Conservation (phyloP, 2,113 vertebrate species). For the Prunella fulvescens region DNA sequence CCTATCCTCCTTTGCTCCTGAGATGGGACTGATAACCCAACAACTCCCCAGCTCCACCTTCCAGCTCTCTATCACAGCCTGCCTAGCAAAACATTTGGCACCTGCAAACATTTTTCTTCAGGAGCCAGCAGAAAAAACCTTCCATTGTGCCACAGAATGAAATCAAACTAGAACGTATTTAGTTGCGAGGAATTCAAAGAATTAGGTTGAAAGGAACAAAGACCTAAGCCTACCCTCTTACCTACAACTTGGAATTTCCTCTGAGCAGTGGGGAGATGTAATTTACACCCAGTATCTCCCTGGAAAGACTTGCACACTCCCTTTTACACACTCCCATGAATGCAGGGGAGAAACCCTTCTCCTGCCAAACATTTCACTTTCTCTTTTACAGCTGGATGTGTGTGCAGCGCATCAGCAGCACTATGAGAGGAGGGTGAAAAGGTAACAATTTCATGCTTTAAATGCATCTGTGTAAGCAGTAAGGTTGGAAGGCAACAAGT, state of each 20-base stretch:
- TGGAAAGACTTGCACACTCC: not conserved
- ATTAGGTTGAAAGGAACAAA: not conserved
- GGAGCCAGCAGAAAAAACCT: not conserved
- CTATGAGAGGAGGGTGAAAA: not conserved
- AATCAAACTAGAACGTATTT: conserved; percentile 27
- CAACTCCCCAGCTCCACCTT: not conserved
- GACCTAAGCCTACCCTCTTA: not conserved
- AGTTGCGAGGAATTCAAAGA: not conserved
- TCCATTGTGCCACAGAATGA: not conserved
- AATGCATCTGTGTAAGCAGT: not conserved
- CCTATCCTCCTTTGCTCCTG: not conserved
- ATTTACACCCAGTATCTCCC: not conserved
- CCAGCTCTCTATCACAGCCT: not conserved
- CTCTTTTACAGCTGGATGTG: not conserved
- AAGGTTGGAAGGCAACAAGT: not conserved
- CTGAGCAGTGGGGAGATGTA: not conserved
- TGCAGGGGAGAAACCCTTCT: not conserved
- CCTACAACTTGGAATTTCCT: conserved; percentile 31
- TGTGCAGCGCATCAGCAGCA: not conserved
- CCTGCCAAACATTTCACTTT: not conserved
- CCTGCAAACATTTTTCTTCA: not conserved
- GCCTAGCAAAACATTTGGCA: not conserved
- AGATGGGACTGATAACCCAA: not conserved
- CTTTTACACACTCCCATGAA: not conserved
- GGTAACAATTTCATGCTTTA: not conserved